Conservation (phyloP, 2,113 vertebrate genomes). For the Eudyptes chrysolophus region DNA sequence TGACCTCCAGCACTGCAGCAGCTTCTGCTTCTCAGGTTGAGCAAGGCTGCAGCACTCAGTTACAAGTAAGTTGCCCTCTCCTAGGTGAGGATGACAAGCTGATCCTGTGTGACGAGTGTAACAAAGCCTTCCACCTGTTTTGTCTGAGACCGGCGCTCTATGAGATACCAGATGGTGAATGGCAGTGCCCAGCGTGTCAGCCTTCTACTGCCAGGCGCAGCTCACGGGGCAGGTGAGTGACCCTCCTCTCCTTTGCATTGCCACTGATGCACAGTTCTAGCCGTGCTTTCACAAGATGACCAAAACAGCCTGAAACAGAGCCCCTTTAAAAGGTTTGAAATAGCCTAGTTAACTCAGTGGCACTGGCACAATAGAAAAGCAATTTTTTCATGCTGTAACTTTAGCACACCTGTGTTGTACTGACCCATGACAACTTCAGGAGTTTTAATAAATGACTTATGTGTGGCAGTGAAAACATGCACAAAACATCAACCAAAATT, state of each 20-base stretch:
- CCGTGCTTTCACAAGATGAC: not conserved
- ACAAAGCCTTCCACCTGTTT: conserved; percentile 98
- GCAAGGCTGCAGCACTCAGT: not conserved
- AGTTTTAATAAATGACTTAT: not conserved
- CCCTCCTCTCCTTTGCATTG: not conserved
- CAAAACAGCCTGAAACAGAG: not conserved
- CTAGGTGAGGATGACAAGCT: conserved; percentile 96
- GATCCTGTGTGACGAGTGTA: conserved; percentile 96
- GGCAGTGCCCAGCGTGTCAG: conserved; percentile 96
- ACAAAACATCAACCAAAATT: not conserved
- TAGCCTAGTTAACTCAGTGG: not conserved
- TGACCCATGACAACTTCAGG: not conserved
- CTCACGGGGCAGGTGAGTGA: conserved; percentile 86
- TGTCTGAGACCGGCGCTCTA: conserved; percentile 93
- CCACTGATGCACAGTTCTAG: not conserved
- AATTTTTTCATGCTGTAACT: not conserved
- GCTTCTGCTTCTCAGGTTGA: not conserved
- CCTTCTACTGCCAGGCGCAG: conserved; percentile 87
- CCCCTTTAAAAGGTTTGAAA: not conserved
- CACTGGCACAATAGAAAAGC: not conserved
- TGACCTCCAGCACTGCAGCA: conserved; percentile 3
- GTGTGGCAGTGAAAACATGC: not conserved
- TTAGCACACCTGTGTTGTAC: not conserved
- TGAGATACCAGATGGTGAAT: conserved; percentile 91
- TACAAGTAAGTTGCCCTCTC: not conserved